Conservation (phyloP, 2,113 vertebrate species). For the Thamnaconus septentrionalis region DNA sequence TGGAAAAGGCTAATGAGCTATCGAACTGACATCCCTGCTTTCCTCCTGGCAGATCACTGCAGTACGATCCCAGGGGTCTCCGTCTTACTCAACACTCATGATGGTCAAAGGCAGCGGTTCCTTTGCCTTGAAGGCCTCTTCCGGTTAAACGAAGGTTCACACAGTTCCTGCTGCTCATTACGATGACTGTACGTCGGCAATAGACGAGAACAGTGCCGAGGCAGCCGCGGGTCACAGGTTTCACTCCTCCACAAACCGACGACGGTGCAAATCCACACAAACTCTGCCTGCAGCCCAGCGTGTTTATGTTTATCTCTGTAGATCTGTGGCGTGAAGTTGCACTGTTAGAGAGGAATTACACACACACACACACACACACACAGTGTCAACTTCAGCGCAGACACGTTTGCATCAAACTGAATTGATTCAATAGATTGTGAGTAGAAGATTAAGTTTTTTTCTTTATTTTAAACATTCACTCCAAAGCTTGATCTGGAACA, state of each 20-base stretch:
- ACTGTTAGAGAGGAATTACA: background rate
- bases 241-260: conserved; percentile 41
- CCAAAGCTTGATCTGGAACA: no score
- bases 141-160: conserved; percentile 33
- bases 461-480: no score
- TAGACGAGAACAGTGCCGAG: conserved; percentile 11
- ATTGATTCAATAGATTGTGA: no score
- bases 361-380: no score
- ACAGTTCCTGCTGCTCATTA: conserved; percentile 25
- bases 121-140: conserved; percentile 31
- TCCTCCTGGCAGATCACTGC: conserved; percentile 40
- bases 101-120: conserved; percentile 47
- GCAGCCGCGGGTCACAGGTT: conserved; percentile 37
- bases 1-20: conserved; percentile 56
- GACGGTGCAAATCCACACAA: conserved; percentile 21
- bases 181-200: background rate
- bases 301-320: conserved; percentile 1
- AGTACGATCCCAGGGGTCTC: conserved; percentile 36
- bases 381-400: no score
- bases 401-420: no score
- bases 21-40: conserved; percentile 36
- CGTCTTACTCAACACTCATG: conserved; percentile 27
- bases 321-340: background rate
- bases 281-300: conserved; percentile 1
- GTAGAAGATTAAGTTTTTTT: no score